These are phyloP conservation scores for Setophaga petechia DNA, from an alignment of 2,113 vertebrate species.

Conservation along the genomic window DNA sequence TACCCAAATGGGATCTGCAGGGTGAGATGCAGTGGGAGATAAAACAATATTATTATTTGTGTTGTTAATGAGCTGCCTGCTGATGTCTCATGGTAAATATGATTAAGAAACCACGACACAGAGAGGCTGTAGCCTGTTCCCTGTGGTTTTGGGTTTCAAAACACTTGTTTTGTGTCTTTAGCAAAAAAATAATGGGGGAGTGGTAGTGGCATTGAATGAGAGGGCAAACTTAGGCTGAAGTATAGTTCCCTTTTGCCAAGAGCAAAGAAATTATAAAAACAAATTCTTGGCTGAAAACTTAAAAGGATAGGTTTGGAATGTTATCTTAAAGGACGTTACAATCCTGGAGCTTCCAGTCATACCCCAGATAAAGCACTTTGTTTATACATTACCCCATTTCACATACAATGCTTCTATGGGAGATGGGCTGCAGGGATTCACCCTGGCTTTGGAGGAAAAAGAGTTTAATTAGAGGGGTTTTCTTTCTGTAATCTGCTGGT, in stretches of 20 bases:
- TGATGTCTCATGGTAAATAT: neutral
- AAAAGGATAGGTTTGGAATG: conserved; percentile 82
- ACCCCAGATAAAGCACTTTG: conserved; percentile 74
- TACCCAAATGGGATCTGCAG: neutral
- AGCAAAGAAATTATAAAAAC: conserved; percentile 76
- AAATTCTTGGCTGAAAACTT: conserved; percentile 80
- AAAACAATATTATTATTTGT: neutral
- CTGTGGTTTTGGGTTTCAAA: neutral
- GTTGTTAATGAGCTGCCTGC: neutral
- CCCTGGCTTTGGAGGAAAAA: neutral
- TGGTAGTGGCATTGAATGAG: neutral
- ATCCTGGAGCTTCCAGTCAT: conserved; percentile 73
- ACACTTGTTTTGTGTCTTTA: neutral
- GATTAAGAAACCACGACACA: neutral
- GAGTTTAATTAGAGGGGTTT: neutral
- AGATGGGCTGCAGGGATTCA: conserved; percentile 12
- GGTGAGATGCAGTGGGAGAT: neutral
- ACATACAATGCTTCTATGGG: conserved; percentile 44
- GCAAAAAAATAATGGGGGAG: conserved; percentile 36
- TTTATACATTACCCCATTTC: conserved; percentile 71
- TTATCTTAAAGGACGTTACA: conserved; percentile 77
- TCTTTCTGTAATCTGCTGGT: neutral
- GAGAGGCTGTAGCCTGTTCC: neutral
- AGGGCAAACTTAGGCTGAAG: conserved; percentile 12
- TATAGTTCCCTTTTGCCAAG: conserved; percentile 66